These are phyloP conservation scores for Neoaliturus tenellus DNA, from an alignment of 2,888 invertebrate genomes.

Conservation along the genomic window DNA sequence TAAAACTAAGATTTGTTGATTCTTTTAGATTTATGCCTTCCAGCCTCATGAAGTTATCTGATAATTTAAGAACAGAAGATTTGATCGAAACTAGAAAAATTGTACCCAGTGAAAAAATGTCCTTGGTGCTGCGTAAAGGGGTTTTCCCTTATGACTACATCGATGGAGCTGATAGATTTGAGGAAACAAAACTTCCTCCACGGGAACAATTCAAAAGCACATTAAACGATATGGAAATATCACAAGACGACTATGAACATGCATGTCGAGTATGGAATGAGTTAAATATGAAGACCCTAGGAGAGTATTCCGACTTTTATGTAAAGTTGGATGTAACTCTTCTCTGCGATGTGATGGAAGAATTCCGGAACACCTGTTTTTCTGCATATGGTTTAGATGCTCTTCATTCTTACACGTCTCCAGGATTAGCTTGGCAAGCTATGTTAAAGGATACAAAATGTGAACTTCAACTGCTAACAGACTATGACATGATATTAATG, in stretches of 20 bases:
- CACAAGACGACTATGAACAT: constrained; percentile 68
- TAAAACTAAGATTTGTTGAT: constrained; percentile 35
- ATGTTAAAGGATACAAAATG: constrained; percentile 55
- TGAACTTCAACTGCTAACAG: constrained; percentile 61
- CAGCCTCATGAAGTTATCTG: neutral
- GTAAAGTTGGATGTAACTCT: constrained; percentile 54
- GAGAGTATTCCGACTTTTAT: constrained; percentile 67
- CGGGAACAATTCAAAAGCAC: constrained; percentile 65
- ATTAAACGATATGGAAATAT: constrained; percentile 64
- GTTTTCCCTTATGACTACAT: constrained; percentile 65
- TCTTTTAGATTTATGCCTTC: constrained; percentile 28
- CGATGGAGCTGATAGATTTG: constrained; percentile 37
- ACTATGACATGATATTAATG: constrained; percentile 69
- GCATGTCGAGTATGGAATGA: constrained; percentile 68
- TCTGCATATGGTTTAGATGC: constrained; percentile 53
- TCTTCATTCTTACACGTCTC: constrained; percentile 52
- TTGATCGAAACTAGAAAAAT: neutral
- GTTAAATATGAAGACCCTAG: constrained; percentile 68
- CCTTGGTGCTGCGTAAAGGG: constrained; percentile 53
- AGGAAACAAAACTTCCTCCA: constrained; percentile 63
- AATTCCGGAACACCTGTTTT: constrained; percentile 53
- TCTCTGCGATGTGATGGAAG: constrained; percentile 59
- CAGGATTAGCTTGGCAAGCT: constrained; percentile 51
- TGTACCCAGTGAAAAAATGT: neutral
- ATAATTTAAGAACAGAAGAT: neutral